Evolutionary conservation across 2,113 vertebrate genomes (phyloP).

Genomic region (Litocranius walleri): DNA sequence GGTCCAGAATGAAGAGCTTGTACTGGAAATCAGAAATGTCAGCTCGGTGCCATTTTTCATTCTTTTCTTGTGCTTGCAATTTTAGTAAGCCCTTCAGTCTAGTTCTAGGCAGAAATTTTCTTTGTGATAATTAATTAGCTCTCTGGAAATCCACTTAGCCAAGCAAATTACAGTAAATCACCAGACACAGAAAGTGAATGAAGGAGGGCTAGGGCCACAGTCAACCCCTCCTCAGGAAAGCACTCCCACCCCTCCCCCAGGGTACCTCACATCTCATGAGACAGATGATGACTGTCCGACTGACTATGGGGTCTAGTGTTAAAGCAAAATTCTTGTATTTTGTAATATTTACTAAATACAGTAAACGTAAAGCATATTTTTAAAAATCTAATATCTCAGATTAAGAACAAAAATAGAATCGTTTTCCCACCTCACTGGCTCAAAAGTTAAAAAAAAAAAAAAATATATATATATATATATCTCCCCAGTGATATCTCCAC

Average conservation of each 20-base stretch:
- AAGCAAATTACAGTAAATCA: not conserved
- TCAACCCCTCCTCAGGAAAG: not conserved
- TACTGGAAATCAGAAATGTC: not conserved
- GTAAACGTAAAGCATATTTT: not conserved
- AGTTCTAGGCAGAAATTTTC: slow-evolving; percentile 1
- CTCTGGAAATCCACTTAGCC: not conserved
- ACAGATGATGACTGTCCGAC: not conserved
- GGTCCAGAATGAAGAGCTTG: not conserved
- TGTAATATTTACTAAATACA: not conserved
- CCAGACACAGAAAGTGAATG: not conserved
- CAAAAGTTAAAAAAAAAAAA: not conserved
- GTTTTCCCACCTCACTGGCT: not conserved
- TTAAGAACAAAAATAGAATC: not conserved
- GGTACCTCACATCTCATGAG: not conserved
- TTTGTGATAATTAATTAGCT: not conserved
- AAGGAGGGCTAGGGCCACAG: not conserved
- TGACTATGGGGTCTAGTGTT: not conserved
- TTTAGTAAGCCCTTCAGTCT: not conserved
- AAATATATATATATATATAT: too few relatives aligned
- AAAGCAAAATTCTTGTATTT: not conserved
- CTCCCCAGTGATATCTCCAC: not conserved
- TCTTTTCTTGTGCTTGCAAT: not conserved
- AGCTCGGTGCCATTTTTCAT: not conserved
- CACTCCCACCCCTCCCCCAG: too few relatives aligned
- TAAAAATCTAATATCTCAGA: not conserved